Conservation (phyloP, 2,797 vertebrate genomes). For the Ara ararauna region DNA sequence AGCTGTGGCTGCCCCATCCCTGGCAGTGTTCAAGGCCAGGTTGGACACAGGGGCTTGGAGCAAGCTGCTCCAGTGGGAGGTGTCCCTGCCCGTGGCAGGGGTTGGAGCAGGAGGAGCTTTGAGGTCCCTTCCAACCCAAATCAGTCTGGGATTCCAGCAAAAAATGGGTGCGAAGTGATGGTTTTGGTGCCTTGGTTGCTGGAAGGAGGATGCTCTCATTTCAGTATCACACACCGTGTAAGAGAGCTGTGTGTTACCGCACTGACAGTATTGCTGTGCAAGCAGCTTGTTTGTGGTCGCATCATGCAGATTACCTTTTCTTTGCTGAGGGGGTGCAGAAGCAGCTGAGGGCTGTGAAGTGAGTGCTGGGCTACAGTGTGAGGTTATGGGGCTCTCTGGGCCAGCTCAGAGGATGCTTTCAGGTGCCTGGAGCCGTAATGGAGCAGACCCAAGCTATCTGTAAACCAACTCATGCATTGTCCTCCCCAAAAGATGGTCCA, state of each 20-base stretch:
- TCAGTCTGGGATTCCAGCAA: neutral
- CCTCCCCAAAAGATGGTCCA: neutral
- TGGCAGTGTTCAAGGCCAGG: too few relatives aligned
- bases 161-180: neutral
- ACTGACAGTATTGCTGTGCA: neutral
- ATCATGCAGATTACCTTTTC: neutral
- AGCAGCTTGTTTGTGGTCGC: neutral
- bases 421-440: rapidly evolving
- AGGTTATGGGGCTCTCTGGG: too few relatives aligned
- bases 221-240: rapidly evolving
- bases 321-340: neutral
- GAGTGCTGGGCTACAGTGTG: neutral
- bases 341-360: neutral
- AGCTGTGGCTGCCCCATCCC: too few relatives aligned
- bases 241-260: neutral
- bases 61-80: neutral
- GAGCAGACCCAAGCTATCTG: neutral
- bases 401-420: neutral
- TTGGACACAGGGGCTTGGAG: too few relatives aligned
- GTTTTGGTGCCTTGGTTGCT: neutral
- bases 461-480: neutral
- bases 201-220: neutral
- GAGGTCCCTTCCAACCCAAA: neutral
- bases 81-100: neutral
- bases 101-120: neutral